Conservation (phyloP, 2,888 invertebrate species). For the Parnassius orleans region DNA sequence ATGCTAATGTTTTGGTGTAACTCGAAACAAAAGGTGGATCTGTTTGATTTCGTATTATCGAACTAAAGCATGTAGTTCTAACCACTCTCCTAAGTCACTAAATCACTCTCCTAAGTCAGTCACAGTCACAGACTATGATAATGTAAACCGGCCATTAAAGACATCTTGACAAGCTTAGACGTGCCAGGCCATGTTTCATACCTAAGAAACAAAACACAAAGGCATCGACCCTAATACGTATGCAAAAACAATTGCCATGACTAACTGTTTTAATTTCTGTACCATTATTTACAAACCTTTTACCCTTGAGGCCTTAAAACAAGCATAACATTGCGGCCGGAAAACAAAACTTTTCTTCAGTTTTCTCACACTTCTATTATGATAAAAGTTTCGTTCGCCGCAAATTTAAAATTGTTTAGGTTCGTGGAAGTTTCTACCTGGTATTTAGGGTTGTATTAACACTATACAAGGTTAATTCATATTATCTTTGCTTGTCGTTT, state of each 20-base stretch:
- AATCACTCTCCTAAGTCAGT: too few species aligned
- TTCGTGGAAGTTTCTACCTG: slow-evolving; percentile 26
- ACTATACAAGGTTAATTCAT: slow-evolving; percentile 17
- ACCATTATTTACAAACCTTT: slow-evolving; percentile 16
- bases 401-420: slow-evolving; percentile 9
- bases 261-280: slow-evolving; percentile 21
- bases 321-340: slow-evolving; percentile 11
- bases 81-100: too few species aligned
- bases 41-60: too few species aligned
- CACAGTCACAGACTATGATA: too few species aligned
- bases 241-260: slow-evolving; percentile 17
- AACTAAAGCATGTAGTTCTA: too few species aligned
- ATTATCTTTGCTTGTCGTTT: slow-evolving; percentile 18
- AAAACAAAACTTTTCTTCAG: neutral
- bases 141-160: too few species aligned
- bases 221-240: slow-evolving; percentile 8
- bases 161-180: neutral
- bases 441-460: slow-evolving; percentile 20
- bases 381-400: slow-evolving; percentile 5
- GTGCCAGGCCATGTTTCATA: slow-evolving; percentile 2
- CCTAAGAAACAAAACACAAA: slow-evolving; percentile 1
- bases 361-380: neutral
- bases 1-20: too few species aligned
- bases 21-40: too few species aligned
- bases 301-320: slow-evolving; percentile 2